Base-by-base conservation (phyloP, 2,113 vertebrate species). In the Macquaria australasica region DNA sequence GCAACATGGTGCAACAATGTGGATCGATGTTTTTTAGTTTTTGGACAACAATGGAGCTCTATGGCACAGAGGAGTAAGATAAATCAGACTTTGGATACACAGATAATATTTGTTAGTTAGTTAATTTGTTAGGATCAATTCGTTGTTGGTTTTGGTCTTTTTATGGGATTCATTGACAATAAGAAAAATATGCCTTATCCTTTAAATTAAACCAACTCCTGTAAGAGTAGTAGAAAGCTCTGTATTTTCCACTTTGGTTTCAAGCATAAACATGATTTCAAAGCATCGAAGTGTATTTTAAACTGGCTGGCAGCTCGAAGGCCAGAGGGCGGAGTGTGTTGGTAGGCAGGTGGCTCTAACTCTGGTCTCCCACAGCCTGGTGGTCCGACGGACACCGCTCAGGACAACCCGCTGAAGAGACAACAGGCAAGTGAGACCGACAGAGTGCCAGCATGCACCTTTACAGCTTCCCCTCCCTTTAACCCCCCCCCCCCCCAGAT, bases 331-430 rank as follows among this genome's bases (percentile, higher is more conserved):
- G 69, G 83, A 88, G 88, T 71, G 70, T 93, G 31, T 88, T 90
- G 70, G 86, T 86, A 91, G 84, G 90, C 88, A 83, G 85, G 88
- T 71, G 91, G 90, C 85, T 95, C 93, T 96, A 95, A 95, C 93
- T 95, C 79, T 95, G 90, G 88, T 96, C 92, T 96, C 91, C 93
- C 89, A 82, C 94, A 95, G 95, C 89, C 92, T 79, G 95, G 91
- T 25, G 90, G 89, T 91, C 96, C 92, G 94, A 86, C 84, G 87
- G 96, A 96, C 85, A 94, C 86, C 87, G 88, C 94, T 89, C 95
- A 95, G 93, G 95, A 96, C 85, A 89, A 88, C 92, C 91, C 92
- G 76, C 94, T 94, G 94, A 96, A 96, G 94, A 96, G 94, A 92
- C 94, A 91, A 89, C 96, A 96, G 95, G 96, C 93, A 95, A 95